Percentiles rank a stretch among this genome's conserved stretches.
Evolutionary conservation across 2,113 vertebrate genomes (phyloP).

Genomic region (Chaetops frenatus): DNA sequence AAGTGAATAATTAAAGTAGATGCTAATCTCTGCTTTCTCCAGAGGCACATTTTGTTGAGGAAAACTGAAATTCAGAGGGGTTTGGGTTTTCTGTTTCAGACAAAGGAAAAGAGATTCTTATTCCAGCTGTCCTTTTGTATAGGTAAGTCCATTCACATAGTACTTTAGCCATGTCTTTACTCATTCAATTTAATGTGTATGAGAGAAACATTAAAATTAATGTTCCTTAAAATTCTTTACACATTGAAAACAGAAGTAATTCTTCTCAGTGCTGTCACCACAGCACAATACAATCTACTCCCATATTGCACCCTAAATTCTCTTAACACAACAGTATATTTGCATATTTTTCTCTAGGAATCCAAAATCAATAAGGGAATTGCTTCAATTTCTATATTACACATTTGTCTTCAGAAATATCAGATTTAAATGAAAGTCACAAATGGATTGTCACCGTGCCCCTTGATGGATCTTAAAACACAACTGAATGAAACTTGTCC

Average conservation of each 20-base stretch:
- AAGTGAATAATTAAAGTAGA: neutral
- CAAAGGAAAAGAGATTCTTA: neutral
- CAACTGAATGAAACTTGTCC: neutral
- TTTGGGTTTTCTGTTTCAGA: neutral
- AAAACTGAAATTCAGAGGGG: neutral
- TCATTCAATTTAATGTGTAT: neutral
- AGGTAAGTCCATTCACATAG: neutral
- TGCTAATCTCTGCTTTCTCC: neutral
- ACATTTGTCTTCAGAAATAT: neutral
- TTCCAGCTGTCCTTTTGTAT: neutral
- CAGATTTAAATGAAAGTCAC: neutral
- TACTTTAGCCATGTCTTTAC: neutral
- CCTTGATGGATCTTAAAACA: neutral
- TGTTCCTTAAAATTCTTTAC: neutral
- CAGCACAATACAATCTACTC: neutral
- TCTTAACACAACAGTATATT: neutral
- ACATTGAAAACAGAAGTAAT: neutral
- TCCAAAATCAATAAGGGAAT: neutral
- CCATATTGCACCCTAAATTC: neutral
- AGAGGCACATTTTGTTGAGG: neutral
- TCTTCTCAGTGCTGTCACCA: neutral
- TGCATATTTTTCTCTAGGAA: neutral
- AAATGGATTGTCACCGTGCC: neutral
- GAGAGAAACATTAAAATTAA: neutral
- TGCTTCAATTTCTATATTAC: neutral